Evolutionary conservation across 1,140 invertebrate species (phyloP).

Genomic region (Scaptodrosophila lebanonensis): DNA sequence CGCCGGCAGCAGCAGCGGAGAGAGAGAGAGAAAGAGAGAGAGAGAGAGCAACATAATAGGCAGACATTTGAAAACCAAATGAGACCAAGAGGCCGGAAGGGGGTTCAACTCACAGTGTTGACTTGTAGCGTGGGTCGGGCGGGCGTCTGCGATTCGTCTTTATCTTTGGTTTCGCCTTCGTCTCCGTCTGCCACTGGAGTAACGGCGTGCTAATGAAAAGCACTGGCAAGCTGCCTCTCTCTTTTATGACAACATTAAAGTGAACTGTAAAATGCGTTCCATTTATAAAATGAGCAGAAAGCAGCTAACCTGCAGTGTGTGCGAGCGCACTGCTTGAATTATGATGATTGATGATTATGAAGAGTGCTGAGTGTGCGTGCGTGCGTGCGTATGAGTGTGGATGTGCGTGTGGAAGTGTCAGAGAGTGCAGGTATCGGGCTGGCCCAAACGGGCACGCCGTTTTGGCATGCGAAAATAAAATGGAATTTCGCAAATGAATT

Average conservation of each 20-base stretch:
- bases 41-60: background rate
- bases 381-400: too few species aligned
- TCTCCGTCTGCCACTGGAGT: too few species aligned
- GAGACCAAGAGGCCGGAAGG: conserved; percentile 27
- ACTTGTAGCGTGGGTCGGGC: too few species aligned
- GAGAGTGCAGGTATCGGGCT: background rate
- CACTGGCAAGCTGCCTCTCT: conserved; percentile 16
- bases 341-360: conserved; percentile 70
- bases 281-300: conserved; percentile 54
- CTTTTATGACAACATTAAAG: conserved; percentile 43
- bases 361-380: too few species aligned
- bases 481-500: conserved; percentile 58
- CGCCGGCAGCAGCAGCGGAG: conserved; percentile 15
- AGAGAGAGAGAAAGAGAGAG: too few species aligned
- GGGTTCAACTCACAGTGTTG: background rate
- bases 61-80: conserved; percentile 19
- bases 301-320: conserved; percentile 42
- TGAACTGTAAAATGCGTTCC: conserved; percentile 47
- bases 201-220: conserved; percentile 11
- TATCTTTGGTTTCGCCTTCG: too few species aligned
- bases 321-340: conserved; percentile 56
- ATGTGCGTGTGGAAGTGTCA: background rate
- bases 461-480: conserved; percentile 59
- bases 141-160: background rate
- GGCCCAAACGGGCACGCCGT: conserved; percentile 11